Percentiles rank a stretch among this genome's conserved stretches.
These are phyloP conservation scores for Sphaerolaimus hirsutus DNA, from an alignment of 2,888 invertebrate genomes.

Conservation along the genomic window DNA sequence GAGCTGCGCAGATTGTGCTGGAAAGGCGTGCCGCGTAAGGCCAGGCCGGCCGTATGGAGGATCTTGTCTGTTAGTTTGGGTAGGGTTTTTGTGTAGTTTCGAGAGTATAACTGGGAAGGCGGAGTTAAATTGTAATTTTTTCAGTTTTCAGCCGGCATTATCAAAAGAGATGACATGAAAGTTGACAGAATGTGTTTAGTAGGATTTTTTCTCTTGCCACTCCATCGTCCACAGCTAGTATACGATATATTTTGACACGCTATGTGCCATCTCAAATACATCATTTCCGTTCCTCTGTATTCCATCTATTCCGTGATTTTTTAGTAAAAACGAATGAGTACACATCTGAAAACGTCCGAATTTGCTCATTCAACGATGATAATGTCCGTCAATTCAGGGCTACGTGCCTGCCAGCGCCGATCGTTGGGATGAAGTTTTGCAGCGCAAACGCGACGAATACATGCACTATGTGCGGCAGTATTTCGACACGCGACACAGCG, in stretches of 20 bases:
- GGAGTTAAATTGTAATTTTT: not conserved
- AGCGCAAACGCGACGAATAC: conserved; percentile 80
- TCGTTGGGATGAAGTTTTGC: conserved; percentile 56
- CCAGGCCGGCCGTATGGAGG: conserved; percentile 45
- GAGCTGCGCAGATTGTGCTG: conserved; percentile 37
- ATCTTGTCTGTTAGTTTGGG: conserved; percentile 38
- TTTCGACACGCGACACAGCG: conserved; percentile 69
- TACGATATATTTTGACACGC: no score
- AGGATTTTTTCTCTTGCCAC: no score
- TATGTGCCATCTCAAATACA: no score
- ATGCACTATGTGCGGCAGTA: conserved; percentile 82
- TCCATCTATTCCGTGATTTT: no score
- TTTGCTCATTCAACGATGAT: not conserved
- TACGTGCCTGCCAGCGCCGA: conserved; percentile 79
- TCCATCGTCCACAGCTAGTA: no score
- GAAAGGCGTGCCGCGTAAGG: conserved; percentile 81
- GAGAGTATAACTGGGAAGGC: no score
- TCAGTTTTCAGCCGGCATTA: conserved; percentile 5
- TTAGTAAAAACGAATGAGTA: no score
- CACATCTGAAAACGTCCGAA: no score
- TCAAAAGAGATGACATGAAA: no score
- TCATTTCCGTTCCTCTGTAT: no score
- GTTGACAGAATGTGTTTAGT: no score
- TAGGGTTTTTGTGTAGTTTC: no score
- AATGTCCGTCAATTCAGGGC: conserved; percentile 36